Evolutionary conservation across 2,113 vertebrate genomes (phyloP).

Genomic region (Xiphophorus hellerii): DNA sequence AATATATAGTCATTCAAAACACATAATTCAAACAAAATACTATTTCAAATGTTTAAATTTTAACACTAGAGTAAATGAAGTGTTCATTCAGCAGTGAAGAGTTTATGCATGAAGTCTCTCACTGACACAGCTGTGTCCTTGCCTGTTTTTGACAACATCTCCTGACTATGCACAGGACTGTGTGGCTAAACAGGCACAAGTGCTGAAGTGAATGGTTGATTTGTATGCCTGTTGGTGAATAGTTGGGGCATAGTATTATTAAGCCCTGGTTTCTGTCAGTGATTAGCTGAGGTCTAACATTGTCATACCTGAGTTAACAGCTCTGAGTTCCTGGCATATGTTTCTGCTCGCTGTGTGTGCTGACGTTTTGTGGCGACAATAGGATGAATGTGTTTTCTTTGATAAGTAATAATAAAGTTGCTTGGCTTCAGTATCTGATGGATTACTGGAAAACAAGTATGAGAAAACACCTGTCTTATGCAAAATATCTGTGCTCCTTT

Average conservation of each 20-base stretch:
- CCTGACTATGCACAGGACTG: conserved; percentile 23
- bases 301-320: conserved; percentile 32
- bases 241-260: conserved; percentile 27
- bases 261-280: conserved; percentile 20
- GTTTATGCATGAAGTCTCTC: conserved; percentile 8
- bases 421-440: conserved; percentile 35
- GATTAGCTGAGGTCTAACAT: conserved; percentile 38
- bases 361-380: conserved; percentile 18
- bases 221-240: conserved; percentile 35
- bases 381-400: neutral
- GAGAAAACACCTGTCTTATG: conserved; percentile 7
- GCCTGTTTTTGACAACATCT: conserved; percentile 37
- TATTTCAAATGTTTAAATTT: no score
- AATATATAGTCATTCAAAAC: neutral
- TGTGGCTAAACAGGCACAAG: conserved; percentile 38
- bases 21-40: no score
- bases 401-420: conserved; percentile 33
- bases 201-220: conserved; percentile 34
- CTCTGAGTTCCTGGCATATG: conserved; percentile 20
- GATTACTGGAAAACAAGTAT: conserved; percentile 37
- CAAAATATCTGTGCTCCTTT: conserved; percentile 9
- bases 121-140: conserved; percentile 16
- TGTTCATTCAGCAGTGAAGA: neutral
- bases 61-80: neutral
- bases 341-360: conserved; percentile 18